Percentiles rank a stretch among this genome's conserved stretches.
phyloP scores from a whole-genome alignment of 23 tunicate genomes.

The Diplosoma virens region DNA sequence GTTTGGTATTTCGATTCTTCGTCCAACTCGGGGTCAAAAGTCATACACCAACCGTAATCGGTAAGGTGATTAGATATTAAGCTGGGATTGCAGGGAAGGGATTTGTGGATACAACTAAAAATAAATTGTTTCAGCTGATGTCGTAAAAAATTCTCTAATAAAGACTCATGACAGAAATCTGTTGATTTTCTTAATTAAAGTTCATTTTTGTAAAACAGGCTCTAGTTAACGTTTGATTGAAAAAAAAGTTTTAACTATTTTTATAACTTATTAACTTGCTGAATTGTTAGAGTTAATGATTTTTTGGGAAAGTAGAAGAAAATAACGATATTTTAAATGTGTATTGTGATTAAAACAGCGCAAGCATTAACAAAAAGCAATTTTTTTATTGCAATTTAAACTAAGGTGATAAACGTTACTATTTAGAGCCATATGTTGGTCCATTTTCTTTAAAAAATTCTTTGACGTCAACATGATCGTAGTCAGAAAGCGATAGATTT shows the following conservation, averaged over 20 bases:
- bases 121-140: too few relatives aligned
- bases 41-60: constrained; percentile 48
- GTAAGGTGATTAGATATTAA: constrained; percentile 18
- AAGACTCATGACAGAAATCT: too few relatives aligned
- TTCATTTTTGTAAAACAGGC: too few relatives aligned
- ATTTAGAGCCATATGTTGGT: background rate
- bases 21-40: constrained; percentile 53
- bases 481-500: background rate
- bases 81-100: constrained; percentile 13
- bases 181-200: too few relatives aligned
- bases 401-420: background rate
- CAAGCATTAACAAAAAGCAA: background rate
- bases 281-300: too few relatives aligned
- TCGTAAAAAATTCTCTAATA: too few relatives aligned
- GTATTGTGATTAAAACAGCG: background rate
- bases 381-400: background rate
- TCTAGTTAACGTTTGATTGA: too few relatives aligned
- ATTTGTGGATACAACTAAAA: constrained; percentile 55
- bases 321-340: too few relatives aligned
- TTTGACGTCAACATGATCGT: constrained; percentile 36
- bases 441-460: constrained; percentile 27
- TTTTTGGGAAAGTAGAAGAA: too few relatives aligned
- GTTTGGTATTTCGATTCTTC: constrained; percentile 27
- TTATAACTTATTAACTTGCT: too few relatives aligned
- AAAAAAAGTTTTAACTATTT: too few relatives aligned